phyloP scores from a whole-genome alignment of 2,888 invertebrate species.

The Amiota communis region DNA sequence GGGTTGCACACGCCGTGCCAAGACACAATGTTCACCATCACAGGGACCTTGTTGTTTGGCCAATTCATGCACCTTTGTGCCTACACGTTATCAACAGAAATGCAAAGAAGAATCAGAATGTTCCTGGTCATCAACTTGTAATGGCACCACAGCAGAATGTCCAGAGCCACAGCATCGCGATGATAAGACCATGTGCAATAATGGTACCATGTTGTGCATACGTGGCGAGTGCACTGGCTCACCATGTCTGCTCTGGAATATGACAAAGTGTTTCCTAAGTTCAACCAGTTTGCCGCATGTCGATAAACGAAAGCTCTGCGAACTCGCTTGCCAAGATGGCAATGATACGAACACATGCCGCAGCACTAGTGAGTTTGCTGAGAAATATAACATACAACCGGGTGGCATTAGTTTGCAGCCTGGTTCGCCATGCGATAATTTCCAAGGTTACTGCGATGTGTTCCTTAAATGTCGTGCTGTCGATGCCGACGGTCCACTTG shows the following conservation, averaged over 20 bases:
- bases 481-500: constrained; percentile 98
- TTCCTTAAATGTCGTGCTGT: constrained; percentile 98
- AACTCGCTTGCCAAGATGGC: constrained; percentile 95
- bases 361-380: constrained; percentile 90
- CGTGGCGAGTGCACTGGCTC: constrained; percentile 95
- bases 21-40: constrained; percentile 90
- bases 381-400: constrained; percentile 80
- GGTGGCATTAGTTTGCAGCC: constrained; percentile 92
- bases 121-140: constrained; percentile 89
- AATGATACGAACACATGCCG: constrained; percentile 82
- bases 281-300: constrained; percentile 83
- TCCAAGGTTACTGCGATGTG: constrained; percentile 99
- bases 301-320: constrained; percentile 91
- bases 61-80: constrained; percentile 84
- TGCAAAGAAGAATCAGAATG: constrained; percentile 93
- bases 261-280: constrained; percentile 95
- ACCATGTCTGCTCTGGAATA: constrained; percentile 94
- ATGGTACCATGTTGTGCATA: constrained; percentile 90
- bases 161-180: constrained; percentile 86
- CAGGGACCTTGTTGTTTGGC: constrained; percentile 97
- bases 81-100: constrained; percentile 78
- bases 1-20: constrained; percentile 84
- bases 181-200: constrained; percentile 96
- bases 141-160: constrained; percentile 89
- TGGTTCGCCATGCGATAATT: constrained; percentile 99